Percentiles rank a stretch among this genome's conserved stretches.
phyloP scores from a whole-genome alignment of 1,140 invertebrate genomes.

The Eufriesea mexicana region DNA sequence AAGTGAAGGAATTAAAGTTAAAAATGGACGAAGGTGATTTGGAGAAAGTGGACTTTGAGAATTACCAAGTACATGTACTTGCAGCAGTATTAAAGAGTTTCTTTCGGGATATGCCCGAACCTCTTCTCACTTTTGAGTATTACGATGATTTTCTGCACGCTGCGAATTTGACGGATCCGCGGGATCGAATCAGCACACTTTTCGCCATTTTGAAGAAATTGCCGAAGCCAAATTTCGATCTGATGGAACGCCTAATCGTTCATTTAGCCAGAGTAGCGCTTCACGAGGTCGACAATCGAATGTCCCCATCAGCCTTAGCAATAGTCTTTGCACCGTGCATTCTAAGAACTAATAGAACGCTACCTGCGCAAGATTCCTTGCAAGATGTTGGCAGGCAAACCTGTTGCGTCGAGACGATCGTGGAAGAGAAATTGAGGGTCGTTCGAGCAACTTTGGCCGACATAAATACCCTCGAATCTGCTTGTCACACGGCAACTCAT shows the following conservation, averaged over 20 bases:
- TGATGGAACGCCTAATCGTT: constrained; percentile 96
- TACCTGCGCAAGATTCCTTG: constrained; percentile 95
- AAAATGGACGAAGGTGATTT: constrained; percentile 89
- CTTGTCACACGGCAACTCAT: constrained; percentile 89
- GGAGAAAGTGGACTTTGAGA: constrained; percentile 86
- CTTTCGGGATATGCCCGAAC: constrained; percentile 96
- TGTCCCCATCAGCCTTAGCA: constrained; percentile 95
- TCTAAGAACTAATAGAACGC: constrained; percentile 90
- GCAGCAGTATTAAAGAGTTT: constrained; percentile 96
- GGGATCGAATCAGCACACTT: constrained; percentile 92
- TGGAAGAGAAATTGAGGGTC: constrained; percentile 89
- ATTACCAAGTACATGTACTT: constrained; percentile 93
- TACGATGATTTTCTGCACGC: constrained; percentile 97
- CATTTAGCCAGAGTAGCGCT: constrained; percentile 94
- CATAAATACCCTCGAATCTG: constrained; percentile 93
- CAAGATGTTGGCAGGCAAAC: constrained; percentile 91
- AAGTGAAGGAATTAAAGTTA: constrained; percentile 88
- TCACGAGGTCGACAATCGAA: constrained; percentile 94
- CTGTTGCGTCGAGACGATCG: constrained; percentile 93
- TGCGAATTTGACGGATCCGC: constrained; percentile 90
- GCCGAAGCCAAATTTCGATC: constrained; percentile 93
- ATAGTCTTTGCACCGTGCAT: constrained; percentile 98
- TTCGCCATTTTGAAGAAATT: constrained; percentile 94
- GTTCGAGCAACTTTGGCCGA: constrained; percentile 91
- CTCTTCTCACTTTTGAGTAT: constrained; percentile 94